Evolutionary conservation across 2,113 vertebrate genomes (phyloP).

Genomic region (Butastur rufipennis): DNA sequence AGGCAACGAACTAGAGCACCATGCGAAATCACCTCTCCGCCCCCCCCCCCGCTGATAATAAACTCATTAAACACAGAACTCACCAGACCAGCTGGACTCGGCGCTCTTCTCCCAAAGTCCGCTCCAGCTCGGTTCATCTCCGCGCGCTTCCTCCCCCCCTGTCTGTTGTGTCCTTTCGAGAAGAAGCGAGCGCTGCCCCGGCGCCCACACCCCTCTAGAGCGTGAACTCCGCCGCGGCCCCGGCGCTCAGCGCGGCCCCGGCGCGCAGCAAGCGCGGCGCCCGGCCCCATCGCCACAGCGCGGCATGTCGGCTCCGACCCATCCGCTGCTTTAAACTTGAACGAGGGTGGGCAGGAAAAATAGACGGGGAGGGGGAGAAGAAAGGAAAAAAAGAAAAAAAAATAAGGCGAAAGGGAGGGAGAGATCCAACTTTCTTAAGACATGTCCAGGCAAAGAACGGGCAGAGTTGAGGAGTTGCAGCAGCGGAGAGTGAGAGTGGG

Average conservation of each 20-base stretch:
- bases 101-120: slow-evolving; percentile 8
- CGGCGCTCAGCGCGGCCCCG: slow-evolving; percentile 36
- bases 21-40: neutral
- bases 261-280: neutral
- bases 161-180: neutral
- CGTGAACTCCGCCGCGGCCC: neutral
- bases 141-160: neutral
- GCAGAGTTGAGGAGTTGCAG: slow-evolving; percentile 54
- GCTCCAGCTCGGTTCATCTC: slow-evolving; percentile 1
- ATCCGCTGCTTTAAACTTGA: slow-evolving; percentile 19
- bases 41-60: neutral
- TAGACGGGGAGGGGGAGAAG: neutral
- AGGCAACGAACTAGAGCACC: neutral
- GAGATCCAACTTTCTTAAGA: slow-evolving; percentile 65
- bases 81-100: slow-evolving; percentile 67
- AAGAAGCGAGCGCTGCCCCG: neutral
- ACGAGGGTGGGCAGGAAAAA: neutral
- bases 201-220: neutral
- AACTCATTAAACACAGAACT: slow-evolving; percentile 44
- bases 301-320: slow-evolving; percentile 41
- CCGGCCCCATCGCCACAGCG: slow-evolving; percentile 21
- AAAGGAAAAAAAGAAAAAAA: neutral
- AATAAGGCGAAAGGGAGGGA: neutral
- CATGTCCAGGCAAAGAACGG: slow-evolving; percentile 69
- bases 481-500: neutral